phyloP scores from a whole-genome alignment of 2,113 vertebrate genomes.

The Ailuropoda melanoleuca region DNA sequence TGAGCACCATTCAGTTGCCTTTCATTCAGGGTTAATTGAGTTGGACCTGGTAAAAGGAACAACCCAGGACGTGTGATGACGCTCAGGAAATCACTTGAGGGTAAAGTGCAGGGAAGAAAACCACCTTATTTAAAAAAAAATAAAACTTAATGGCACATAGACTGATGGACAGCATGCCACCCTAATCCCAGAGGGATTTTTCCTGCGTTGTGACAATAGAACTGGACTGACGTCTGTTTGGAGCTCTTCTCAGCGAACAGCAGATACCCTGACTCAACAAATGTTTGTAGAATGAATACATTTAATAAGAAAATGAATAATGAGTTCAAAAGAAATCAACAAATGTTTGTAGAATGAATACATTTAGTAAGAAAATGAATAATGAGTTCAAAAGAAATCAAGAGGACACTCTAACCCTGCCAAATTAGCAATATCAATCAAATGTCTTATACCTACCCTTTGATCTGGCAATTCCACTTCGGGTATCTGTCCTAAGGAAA shows the following conservation, averaged over 20 bases:
- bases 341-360: not conserved
- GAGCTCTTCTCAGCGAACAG: not conserved
- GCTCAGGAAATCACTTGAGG: not conserved
- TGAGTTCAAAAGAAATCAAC: not conserved
- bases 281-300: not conserved
- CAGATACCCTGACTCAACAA: not conserved
- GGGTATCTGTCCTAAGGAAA: constrained; percentile 29
- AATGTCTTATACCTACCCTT: constrained; percentile 1
- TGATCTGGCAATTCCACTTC: not conserved
- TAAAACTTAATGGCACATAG: not conserved
- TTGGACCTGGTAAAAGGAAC: not conserved
- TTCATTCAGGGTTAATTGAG: not conserved
- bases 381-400: not conserved
- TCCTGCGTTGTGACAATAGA: not conserved
- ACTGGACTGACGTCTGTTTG: not conserved
- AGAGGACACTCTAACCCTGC: not conserved
- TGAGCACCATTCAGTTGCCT: not conserved
- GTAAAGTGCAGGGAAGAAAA: not conserved
- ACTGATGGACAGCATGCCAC: not conserved
- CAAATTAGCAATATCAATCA: not conserved
- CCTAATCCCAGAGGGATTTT: not conserved
- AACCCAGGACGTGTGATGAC: not conserved
- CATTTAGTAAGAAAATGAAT: not conserved
- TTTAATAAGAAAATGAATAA: not conserved
- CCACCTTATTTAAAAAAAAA: not conserved